Evolutionary conservation across 2,113 vertebrate species (phyloP), one percentile per base, ranked within the genome.

Genomic region (Oreamnos americanus): DNA sequence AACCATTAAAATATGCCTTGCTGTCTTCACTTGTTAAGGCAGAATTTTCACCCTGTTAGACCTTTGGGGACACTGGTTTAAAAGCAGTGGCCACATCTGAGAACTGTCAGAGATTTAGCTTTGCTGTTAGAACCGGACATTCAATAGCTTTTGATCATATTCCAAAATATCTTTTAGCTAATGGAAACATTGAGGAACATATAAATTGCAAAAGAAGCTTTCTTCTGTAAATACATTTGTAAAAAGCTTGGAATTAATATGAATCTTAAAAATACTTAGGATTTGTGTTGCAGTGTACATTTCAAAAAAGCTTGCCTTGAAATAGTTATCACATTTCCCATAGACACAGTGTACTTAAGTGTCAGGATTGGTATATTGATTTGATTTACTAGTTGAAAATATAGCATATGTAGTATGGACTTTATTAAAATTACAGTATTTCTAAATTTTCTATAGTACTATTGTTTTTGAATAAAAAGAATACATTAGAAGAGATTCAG

Each of bases 91-190:
- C 39, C 64, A 39, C 57, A 21, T 17, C 17, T 7, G 79, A 57
- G 13, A 71, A 21, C 19, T 45, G 71, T 90, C 36, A 53, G 55
- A 86, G 57, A 43, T 21, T 51, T 45, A 82, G 28, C 71, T 25
- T 74, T 58, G 84, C 36, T 64, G 1, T 58, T 81, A 79, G 60
- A 39, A 53, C 55, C 43, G 71, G 33, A 62, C 82, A 43, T 62
- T 58, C 67, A 60, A 2, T 74, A 74, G 58, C 12, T 13, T 86
- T 97, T 96, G 94, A 94, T 43, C 57, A 49, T 62, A 45, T 88
- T 97, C 78, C 94, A 95, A 87, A 96, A 94, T 94, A 53, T 60
- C 55, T 96, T n/a, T 87, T 67, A 97, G 78, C 67, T 96, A 85
- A 91, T 58, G 91, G 95, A 93, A 94, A 95, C 64, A 12, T 49